A percentile compares a stretch with the other conserved stretches of the same genome.
Evolutionary conservation across 1,140 invertebrate species (phyloP).

Genomic region (Pseudachorutes palmiensis): DNA sequence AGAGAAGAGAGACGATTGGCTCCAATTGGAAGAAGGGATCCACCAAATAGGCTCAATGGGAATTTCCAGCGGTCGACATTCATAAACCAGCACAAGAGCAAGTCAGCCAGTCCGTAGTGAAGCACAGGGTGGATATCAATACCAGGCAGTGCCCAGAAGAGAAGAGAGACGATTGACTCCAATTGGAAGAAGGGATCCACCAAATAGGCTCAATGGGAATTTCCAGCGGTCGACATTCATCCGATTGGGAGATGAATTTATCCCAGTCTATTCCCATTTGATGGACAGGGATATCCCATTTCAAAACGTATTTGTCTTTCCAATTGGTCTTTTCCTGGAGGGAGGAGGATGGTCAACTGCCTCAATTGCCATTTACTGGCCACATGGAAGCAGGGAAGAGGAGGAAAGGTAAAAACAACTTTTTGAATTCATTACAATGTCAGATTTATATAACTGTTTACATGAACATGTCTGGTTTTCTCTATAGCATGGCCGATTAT

Average conservation of each 20-base stretch:
- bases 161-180: no score
- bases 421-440: no score
- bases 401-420: slow-evolving; percentile 18
- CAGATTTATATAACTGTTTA: neutral
- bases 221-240: slow-evolving; percentile 24
- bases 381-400: slow-evolving; percentile 28
- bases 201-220: slow-evolving; percentile 17
- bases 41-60: slow-evolving; percentile 10
- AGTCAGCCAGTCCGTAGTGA: no score
- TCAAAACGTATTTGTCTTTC: slow-evolving; percentile 30
- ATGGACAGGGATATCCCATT: slow-evolving; percentile 20
- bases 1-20: no score
- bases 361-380: slow-evolving; percentile 34
- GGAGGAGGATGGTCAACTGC: slow-evolving; percentile 22
- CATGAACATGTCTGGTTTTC: neutral
- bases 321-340: slow-evolving; percentile 31
- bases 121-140: no score
- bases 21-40: neutral
- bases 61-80: slow-evolving; percentile 22
- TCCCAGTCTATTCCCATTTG: slow-evolving; percentile 30
- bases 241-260: slow-evolving; percentile 27
- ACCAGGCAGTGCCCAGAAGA: no score
- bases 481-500: slow-evolving; percentile 14
- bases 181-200: neutral
- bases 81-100: neutral